Evolutionary conservation across 2,113 vertebrate genomes (phyloP).

Genomic region (Lontra canadensis): DNA sequence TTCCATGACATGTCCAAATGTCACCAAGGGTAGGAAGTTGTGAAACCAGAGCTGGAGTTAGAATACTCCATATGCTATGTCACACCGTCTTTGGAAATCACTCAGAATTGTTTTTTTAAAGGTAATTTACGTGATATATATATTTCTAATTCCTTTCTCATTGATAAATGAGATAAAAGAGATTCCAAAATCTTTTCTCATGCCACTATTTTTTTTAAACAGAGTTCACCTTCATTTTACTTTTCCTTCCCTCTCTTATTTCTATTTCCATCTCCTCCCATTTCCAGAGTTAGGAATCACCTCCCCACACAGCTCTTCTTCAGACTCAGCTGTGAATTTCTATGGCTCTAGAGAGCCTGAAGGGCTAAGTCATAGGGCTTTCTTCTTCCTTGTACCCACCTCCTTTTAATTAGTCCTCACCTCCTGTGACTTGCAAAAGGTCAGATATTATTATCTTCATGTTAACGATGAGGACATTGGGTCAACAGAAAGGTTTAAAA

Average conservation of each 20-base stretch:
- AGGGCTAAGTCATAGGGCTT: background rate
- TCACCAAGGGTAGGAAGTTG: background rate
- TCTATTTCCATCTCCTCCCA: background rate
- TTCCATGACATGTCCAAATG: background rate
- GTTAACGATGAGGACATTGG: conserved; percentile 9
- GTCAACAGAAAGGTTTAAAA: conserved; percentile 27
- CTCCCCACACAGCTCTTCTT: background rate
- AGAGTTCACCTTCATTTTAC: background rate
- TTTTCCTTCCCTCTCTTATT: background rate
- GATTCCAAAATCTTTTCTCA: background rate
- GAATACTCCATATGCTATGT: background rate
- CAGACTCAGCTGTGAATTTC: background rate
- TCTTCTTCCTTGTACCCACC: background rate
- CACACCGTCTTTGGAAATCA: background rate
- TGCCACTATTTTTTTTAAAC: background rate
- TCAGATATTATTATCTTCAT: background rate
- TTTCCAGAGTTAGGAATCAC: background rate
- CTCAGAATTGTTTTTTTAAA: background rate
- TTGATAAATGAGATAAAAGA: background rate
- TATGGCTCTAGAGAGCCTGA: background rate
- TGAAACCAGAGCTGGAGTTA: background rate
- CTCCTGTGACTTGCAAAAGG: background rate
- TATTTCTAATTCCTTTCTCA: background rate
- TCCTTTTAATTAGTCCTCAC: conserved; percentile 22
- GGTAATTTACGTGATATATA: background rate